These are phyloP conservation scores for Dendrophyllia cribrosa DNA, from an alignment of 64 coral and sea anemone genomes.

Conservation along the genomic window DNA sequence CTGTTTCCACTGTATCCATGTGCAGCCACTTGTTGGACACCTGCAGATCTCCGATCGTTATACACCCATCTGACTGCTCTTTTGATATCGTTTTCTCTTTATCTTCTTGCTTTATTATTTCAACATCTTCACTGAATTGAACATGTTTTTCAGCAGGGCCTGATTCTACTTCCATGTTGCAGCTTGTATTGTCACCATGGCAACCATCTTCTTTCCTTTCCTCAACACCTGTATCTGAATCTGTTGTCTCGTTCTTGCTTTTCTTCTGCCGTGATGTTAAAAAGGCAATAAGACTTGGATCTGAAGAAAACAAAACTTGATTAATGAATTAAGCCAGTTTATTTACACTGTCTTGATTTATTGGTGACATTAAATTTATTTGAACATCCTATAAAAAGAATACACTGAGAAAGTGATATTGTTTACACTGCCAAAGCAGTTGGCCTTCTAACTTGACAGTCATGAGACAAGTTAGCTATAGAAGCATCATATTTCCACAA, in stretches of 20 bases:
- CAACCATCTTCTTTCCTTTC: not conserved
- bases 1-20: conserved; percentile 88
- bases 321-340: not conserved
- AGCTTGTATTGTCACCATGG: not conserved
- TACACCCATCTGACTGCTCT: conserved; percentile 4
- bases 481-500: too few species aligned
- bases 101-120: conserved; percentile 32
- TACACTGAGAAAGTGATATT: not conserved
- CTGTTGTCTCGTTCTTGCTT: not conserved
- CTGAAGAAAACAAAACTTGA: conserved; percentile 32
- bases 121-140: conserved; percentile 64
- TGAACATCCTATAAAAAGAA: too few species aligned
- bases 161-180: not conserved
- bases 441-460: too few species aligned
- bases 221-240: not conserved
- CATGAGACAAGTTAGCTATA: too few species aligned
- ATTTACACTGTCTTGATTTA: not conserved
- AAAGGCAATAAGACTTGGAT: conserved; percentile 77
- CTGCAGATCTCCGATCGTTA: conserved; percentile 20
- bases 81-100: not conserved
- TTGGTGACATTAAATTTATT: too few species aligned
- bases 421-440: too few species aligned
- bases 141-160: conserved; percentile 58
- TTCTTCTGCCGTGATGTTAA: conserved; percentile 55
- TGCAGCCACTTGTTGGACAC: conserved; percentile 85